Percentiles rank a stretch among this genome's conserved stretches.
These are phyloP conservation scores for Drosophila mojavensis DNA, from an alignment of 1,140 invertebrate species.

Conservation along the genomic window DNA sequence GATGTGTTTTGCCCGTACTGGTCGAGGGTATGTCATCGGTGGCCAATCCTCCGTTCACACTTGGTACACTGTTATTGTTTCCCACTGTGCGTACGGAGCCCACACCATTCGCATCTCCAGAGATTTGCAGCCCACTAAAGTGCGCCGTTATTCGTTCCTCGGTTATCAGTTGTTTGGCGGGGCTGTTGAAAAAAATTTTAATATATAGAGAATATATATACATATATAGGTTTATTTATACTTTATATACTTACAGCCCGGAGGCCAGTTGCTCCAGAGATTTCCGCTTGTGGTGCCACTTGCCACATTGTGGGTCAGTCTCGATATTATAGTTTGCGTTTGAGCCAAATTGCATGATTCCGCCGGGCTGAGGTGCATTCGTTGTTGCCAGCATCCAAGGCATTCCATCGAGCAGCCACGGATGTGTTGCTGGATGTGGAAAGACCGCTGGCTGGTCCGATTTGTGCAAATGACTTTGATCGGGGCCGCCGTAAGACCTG, in stretches of 20 bases:
- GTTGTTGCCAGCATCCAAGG: constrained; percentile 67
- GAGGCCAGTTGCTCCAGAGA: constrained; percentile 54
- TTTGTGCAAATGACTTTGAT: constrained; percentile 37
- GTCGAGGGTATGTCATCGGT: constrained; percentile 74
- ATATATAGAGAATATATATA: background rate
- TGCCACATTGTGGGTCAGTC: constrained; percentile 43
- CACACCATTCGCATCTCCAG: constrained; percentile 84
- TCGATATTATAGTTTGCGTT: constrained; percentile 44
- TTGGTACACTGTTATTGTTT: constrained; percentile 64
- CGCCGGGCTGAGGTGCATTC: constrained; percentile 60
- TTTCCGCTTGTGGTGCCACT: constrained; percentile 72
- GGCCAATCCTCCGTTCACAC: constrained; percentile 61
- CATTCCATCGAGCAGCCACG: constrained; percentile 61
- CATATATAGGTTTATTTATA: background rate
- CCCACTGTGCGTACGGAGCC: constrained; percentile 35
- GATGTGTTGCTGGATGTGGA: constrained; percentile 43
- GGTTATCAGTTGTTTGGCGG: constrained; percentile 90
- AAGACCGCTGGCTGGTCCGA: constrained; percentile 42
- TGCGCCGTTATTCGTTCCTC: constrained; percentile 92
- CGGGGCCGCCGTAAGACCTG: constrained; percentile 47
- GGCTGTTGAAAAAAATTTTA: constrained; percentile 68
- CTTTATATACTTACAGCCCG: constrained; percentile 49
- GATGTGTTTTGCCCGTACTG: constrained; percentile 69
- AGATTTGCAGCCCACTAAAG: constrained; percentile 89
- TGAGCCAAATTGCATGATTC: constrained; percentile 72